Evolutionary conservation across 2,888 invertebrate species (phyloP), one percentile per base, ranked within the genome.

Genomic region (Melanostoma mellinum): DNA sequence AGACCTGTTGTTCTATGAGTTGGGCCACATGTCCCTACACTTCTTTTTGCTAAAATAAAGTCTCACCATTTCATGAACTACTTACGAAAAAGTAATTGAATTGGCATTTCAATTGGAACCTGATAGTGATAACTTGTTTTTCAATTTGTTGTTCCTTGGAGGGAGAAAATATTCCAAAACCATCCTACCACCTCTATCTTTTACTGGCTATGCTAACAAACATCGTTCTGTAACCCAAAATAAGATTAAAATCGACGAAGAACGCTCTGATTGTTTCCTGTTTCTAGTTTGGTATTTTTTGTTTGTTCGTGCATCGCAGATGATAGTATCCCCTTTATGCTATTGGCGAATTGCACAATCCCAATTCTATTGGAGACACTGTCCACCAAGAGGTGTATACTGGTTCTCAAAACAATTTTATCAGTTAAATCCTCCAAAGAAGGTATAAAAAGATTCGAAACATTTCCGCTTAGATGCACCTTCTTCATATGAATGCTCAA

Each of bases 401-500:
- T 35, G 61, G 46, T 61, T 65, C 52, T 48, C 6, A 33, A 78
- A 78, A 71, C 73, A 78, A 71, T 84, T 84, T 84, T 84, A 84
- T 84, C 82, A 78, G 69, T 38, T 35, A 8, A 46, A 78, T 56
- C 65, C 65, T 30, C 74, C 69, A 36, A 60, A 71, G 52, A 78
- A 65, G 78, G 78, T 40, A 73, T 61, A 60, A 63, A 50, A 61
- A 58, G 74, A 78, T 78, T 84, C 69, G 58, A 65, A 74, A 52
- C 69, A 79, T 84, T 84, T 84, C 84, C 84, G 79, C 79, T 84
- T 69, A 44, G 74, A 78, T 78, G 79, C 79, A 69, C 74, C 74
- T 81, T 72, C 78, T 55, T 50, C 56, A 67, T 58, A 65, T 46
- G 48, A 38, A 78, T 75, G 67, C 42, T 38, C 60, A 71, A 79